Percentiles rank a stretch among this genome's conserved stretches.
Evolutionary conservation across 1,140 invertebrate genomes (phyloP).

Genomic region (Drosophila repleta): DNA sequence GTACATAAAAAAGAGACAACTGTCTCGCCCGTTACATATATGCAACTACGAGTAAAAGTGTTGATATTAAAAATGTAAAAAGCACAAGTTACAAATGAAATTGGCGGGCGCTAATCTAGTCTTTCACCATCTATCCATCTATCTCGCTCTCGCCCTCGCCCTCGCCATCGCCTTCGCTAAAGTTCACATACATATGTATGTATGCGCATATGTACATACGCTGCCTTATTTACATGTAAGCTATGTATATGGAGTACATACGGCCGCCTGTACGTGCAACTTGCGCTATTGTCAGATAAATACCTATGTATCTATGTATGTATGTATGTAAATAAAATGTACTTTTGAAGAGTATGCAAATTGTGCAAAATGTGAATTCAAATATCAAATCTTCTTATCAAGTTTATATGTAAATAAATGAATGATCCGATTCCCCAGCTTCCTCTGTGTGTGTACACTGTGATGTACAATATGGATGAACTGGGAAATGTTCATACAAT

Average conservation of each 20-base stretch:
- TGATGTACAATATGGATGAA: too few relatives aligned
- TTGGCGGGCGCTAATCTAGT: slow-evolving; percentile 36
- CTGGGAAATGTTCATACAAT: too few relatives aligned
- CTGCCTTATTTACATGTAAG: not conserved
- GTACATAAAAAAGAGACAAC: slow-evolving; percentile 73
- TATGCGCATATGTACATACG: not conserved
- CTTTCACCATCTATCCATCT: not conserved
- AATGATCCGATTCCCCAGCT: too few relatives aligned
- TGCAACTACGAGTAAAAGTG: slow-evolving; percentile 65
- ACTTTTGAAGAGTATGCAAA: not conserved
- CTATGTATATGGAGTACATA: not conserved
- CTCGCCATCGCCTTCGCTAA: too few relatives aligned
- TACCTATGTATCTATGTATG: too few relatives aligned
- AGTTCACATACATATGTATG: slow-evolving; percentile 2
- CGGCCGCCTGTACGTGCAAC: not conserved
- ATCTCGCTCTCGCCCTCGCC: not conserved
- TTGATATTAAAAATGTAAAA: slow-evolving; percentile 79
- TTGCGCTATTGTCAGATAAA: too few relatives aligned
- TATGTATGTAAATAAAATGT: too few relatives aligned
- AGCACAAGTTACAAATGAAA: slow-evolving; percentile 68
- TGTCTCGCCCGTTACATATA: slow-evolving; percentile 64
- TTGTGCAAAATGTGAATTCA: too few relatives aligned
- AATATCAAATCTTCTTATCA: too few relatives aligned
- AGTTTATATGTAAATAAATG: too few relatives aligned
- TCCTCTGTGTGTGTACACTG: too few relatives aligned